Evolutionary conservation across 1,140 invertebrate genomes (phyloP).

Genomic region (Drosophila kikkawai): DNA sequence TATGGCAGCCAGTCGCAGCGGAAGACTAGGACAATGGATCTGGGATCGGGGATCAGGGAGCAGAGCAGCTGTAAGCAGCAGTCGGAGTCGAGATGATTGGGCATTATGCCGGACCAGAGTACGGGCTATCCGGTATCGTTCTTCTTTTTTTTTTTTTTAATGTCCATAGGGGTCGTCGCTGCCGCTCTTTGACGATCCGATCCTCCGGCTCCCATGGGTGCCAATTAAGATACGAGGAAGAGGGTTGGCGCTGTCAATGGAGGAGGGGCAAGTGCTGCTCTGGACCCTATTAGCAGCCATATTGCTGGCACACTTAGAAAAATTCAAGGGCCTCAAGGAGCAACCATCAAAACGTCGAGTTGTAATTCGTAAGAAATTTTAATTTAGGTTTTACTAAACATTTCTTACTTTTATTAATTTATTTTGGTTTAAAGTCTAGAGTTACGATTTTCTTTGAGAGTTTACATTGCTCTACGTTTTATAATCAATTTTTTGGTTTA

Average conservation of each 20-base stretch:
- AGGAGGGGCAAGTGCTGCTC: conserved; percentile 13
- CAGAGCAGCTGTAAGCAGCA: conserved; percentile 56
- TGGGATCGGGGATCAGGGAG: conserved; percentile 15
- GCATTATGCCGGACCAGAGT: conserved; percentile 44
- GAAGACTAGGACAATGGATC: conserved; percentile 52
- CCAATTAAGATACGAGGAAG: conserved; percentile 59
- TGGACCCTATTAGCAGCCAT: conserved; percentile 56
- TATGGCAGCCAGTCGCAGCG: conserved; percentile 41
- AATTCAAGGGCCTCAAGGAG: not conserved
- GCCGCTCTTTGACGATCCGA: conserved; percentile 31
- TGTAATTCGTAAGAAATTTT: not conserved
- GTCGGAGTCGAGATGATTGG: conserved; percentile 56
- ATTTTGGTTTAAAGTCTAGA: not conserved
- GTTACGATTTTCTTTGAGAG: too few relatives aligned
- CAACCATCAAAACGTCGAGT: not conserved
- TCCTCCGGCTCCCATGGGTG: conserved; percentile 45
- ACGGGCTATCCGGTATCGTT: conserved; percentile 18
- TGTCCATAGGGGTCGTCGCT: conserved; percentile 48
- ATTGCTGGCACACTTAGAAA: conserved; percentile 28
- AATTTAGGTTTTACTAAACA: not conserved
- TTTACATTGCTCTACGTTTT: too few relatives aligned
- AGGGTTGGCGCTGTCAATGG: conserved; percentile 17
- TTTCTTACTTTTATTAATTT: not conserved
- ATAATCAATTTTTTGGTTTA: too few relatives aligned
- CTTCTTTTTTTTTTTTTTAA: conserved; percentile 15